Evolutionary conservation across 2,797 vertebrate species (phyloP).

Genomic region (Hirundo rustica): DNA sequence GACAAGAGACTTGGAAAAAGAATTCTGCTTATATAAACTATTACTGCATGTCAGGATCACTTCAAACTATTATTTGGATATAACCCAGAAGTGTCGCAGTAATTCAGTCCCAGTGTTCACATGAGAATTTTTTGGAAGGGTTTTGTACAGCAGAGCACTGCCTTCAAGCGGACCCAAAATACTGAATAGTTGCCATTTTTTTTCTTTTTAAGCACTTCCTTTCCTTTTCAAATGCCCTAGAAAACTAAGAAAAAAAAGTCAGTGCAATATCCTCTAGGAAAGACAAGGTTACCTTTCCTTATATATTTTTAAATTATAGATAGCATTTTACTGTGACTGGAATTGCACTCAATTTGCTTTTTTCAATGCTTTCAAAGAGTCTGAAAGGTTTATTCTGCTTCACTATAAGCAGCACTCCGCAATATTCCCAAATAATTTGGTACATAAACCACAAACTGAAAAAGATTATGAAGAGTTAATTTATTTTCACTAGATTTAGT

Average conservation of each 20-base stretch:
- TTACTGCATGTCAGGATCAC: constrained; percentile 53
- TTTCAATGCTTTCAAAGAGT: constrained; percentile 7
- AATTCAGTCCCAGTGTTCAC: constrained; percentile 60
- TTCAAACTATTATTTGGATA: constrained; percentile 55
- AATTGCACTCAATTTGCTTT: constrained; percentile 16
- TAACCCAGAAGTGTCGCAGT: constrained; percentile 70
- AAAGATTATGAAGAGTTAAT: constrained; percentile 45
- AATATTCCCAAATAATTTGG: neutral
- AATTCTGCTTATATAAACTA: constrained; percentile 52
- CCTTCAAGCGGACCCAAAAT: constrained; percentile 31
- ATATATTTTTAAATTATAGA: neutral
- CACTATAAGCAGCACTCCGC: neutral
- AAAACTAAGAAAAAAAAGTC: neutral
- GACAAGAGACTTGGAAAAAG: constrained; percentile 20
- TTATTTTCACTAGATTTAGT: constrained; percentile 24
- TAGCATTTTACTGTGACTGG: neutral
- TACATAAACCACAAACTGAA: constrained; percentile 23
- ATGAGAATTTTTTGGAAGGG: constrained; percentile 22
- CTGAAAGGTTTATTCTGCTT: constrained; percentile 30
- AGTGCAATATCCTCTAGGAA: neutral
- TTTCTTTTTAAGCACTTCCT: neutral
- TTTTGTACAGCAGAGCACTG: constrained; percentile 31
- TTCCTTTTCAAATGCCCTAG: constrained; percentile 13
- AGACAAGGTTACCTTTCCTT: constrained; percentile 7
- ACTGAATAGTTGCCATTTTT: neutral